These are phyloP conservation scores for Papilio protenor DNA, from an alignment of 2,888 invertebrate genomes.

Conservation along the genomic window DNA sequence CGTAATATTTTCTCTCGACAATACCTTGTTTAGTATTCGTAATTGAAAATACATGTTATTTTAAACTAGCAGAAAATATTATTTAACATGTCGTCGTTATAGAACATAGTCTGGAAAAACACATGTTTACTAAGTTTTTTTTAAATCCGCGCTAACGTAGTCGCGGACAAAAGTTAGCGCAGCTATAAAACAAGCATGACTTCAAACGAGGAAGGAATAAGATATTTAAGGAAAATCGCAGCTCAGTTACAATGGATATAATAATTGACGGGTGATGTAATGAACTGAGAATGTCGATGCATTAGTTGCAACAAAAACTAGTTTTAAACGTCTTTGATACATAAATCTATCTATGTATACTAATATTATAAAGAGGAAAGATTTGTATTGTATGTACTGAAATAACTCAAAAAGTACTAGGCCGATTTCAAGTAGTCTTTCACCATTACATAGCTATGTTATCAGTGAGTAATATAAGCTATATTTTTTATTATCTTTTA, in stretches of 20 bases:
- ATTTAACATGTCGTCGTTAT: background rate
- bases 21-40: slow-evolving; percentile 21
- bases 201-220: background rate
- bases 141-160: too few species aligned
- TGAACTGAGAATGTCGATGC: slow-evolving; percentile 24
- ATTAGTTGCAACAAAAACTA: slow-evolving; percentile 30
- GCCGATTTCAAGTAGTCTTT: too few species aligned
- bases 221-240: slow-evolving; percentile 20
- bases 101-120: too few species aligned
- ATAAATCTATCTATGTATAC: background rate
- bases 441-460: too few species aligned
- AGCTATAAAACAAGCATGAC: background rate
- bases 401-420: too few species aligned
- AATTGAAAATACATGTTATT: slow-evolving; percentile 25
- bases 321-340: background rate
- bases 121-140: too few species aligned
- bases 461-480: too few species aligned
- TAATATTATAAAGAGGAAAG: too few species aligned
- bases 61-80: background rate
- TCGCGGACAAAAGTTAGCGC: too few species aligned
- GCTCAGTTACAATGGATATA: background rate
- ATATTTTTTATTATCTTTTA: too few species aligned
- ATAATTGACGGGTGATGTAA: slow-evolving; percentile 32
- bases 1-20: slow-evolving; percentile 19
- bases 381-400: too few species aligned